phyloP scores from a whole-genome alignment of 2,797 vertebrate genomes.

The Ceyx erithaca region DNA sequence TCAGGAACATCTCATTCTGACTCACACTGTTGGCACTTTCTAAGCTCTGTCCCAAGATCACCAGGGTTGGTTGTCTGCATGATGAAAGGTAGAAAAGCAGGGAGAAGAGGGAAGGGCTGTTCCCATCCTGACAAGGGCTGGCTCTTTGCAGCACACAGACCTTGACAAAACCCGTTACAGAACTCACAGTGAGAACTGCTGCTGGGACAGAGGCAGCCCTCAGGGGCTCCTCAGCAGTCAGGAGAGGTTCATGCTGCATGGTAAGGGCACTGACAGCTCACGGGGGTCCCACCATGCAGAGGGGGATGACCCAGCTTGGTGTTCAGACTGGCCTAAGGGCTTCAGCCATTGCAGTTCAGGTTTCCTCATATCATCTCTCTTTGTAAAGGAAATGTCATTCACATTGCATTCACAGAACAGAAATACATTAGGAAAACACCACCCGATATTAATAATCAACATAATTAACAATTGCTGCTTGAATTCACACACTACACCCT shows the following conservation, averaged over 20 bases:
- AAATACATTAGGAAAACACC: no score
- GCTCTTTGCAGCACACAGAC: neutral
- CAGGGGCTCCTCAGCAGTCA: accelerated
- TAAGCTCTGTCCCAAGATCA: neutral
- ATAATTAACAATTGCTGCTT: no score
- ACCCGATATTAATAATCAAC: no score
- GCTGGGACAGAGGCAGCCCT: neutral
- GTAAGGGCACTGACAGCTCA: neutral
- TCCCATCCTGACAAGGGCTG: neutral
- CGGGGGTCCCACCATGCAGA: neutral
- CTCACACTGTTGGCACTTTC: neutral
- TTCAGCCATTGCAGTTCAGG: neutral
- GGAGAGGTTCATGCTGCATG: neutral
- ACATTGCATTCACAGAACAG: no score
- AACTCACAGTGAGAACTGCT: neutral
- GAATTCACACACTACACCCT: no score
- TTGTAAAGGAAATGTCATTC: neutral
- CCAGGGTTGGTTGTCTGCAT: neutral
- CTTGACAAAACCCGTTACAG: neutral
- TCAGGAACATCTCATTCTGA: neutral
- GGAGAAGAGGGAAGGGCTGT: neutral
- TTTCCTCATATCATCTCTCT: neutral
- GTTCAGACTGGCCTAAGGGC: neutral
- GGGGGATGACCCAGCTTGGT: neutral
- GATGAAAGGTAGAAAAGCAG: neutral